These are phyloP conservation scores for Todiramphus chloris DNA, from an alignment of 2,113 vertebrate genomes.

Conservation along the genomic window DNA sequence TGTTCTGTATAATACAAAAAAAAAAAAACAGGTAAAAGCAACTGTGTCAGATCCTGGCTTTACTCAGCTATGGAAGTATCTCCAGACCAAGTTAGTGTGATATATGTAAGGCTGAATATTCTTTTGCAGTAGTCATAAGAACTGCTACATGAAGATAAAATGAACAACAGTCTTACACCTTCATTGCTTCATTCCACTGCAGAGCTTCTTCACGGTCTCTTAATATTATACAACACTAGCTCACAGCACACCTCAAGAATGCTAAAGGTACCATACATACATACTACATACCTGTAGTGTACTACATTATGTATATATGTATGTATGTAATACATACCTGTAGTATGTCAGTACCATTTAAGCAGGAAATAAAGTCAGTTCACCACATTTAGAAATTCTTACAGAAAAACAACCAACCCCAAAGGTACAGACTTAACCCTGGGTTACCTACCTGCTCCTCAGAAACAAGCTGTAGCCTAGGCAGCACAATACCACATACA, in stretches of 20 bases:
- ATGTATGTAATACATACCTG: no score
- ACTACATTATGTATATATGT: no score
- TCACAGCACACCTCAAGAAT: not conserved
- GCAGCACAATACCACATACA: conserved; percentile 89
- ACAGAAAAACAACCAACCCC: not conserved
- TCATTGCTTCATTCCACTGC: not conserved
- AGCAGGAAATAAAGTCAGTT: not conserved
- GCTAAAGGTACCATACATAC: not conserved
- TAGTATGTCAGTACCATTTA: not conserved
- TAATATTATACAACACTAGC: not conserved
- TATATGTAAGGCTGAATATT: not conserved
- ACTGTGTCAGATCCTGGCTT: not conserved
- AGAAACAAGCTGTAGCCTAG: conserved; percentile 62
- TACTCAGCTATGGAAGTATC: not conserved
- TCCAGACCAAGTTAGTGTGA: no score
- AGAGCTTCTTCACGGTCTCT: not conserved
- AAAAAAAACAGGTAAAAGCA: not conserved
- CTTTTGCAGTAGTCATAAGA: not conserved
- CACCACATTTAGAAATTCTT: not conserved
- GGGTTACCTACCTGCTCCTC: conserved; percentile 76
- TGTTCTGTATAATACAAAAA: not conserved
- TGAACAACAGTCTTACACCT: not conserved
- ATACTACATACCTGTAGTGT: no score
- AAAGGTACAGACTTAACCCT: not conserved
- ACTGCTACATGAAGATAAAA: not conserved